Evolutionary conservation across 2,797 vertebrate species (phyloP).

Genomic region (Oreonectes daqikongensis): DNA sequence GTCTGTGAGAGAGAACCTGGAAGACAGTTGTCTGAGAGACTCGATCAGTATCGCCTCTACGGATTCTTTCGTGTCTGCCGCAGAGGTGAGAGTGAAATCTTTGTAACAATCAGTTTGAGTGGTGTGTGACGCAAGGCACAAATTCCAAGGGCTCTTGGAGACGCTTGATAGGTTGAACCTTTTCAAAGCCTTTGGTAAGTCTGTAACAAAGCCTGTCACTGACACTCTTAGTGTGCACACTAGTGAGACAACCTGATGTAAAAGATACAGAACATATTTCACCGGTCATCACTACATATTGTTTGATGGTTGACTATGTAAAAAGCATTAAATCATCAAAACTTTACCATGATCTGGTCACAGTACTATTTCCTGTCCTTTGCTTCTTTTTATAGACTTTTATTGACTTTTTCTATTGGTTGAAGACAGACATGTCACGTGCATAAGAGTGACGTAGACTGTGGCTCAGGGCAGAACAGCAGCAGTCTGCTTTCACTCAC

Average conservation of each 20-base stretch:
- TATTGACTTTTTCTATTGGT: background rate
- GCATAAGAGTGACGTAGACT: background rate
- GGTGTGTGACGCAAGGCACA: background rate
- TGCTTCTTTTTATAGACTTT: background rate
- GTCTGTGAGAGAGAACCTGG: constrained; percentile 77
- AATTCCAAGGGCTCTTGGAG: background rate
- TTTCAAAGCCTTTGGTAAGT: no score
- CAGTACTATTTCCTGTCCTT: no score
- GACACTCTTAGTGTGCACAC: background rate
- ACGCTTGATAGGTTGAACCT: background rate
- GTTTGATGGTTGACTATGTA: no score
- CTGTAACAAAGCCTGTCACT: no score
- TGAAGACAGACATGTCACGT: background rate
- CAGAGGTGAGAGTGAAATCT: constrained; percentile 82
- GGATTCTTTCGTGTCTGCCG: constrained; percentile 91
- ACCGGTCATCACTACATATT: no score
- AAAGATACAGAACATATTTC: no score
- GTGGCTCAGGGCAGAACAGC: background rate
- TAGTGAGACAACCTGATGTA: background rate
- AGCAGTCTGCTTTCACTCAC: background rate
- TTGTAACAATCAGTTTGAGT: background rate
- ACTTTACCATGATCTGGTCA: background rate
- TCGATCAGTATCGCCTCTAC: constrained; percentile 87
- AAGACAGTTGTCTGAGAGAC: constrained; percentile 85
- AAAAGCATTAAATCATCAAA: no score